phyloP scores from a whole-genome alignment of 2,888 invertebrate genomes.

The Pristionchus entomophagus region DNA sequence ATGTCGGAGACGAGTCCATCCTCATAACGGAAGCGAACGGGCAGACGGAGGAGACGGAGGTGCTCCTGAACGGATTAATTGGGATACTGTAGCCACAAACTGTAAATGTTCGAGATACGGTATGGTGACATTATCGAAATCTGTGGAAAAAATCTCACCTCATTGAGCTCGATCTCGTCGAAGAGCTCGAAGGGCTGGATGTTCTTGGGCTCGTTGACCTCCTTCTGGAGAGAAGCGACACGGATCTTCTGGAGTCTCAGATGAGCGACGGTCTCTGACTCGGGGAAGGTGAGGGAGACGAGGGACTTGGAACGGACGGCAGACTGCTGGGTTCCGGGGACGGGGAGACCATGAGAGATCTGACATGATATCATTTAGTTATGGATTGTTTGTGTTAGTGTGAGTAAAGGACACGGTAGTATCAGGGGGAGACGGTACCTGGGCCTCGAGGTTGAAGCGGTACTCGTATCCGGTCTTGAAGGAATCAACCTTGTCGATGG shows the following conservation, averaged over 20 bases:
- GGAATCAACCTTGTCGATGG: neutral
- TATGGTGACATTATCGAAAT: too few species aligned
- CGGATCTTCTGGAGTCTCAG: slow-evolving; percentile 41
- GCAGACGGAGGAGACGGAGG: slow-evolving; percentile 8
- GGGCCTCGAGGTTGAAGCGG: slow-evolving; percentile 31
- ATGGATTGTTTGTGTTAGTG: too few species aligned
- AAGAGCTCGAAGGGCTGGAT: slow-evolving; percentile 45
- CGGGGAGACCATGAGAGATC: slow-evolving; percentile 66
- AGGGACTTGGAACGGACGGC: slow-evolving; percentile 63
- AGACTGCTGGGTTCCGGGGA: slow-evolving; percentile 63
- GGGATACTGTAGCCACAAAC: neutral
- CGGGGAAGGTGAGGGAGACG: slow-evolving; percentile 53
- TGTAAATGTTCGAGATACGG: too few species aligned
- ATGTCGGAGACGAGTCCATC: slow-evolving; percentile 61
- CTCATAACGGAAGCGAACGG: slow-evolving; percentile 54
- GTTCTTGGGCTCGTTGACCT: slow-evolving; percentile 24
- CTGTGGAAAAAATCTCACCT: neutral
- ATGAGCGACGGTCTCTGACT: slow-evolving; percentile 41
- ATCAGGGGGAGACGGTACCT: neutral
- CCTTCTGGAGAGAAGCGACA: slow-evolving; percentile 22
- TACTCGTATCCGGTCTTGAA: slow-evolving; percentile 41
- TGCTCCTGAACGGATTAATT: neutral
- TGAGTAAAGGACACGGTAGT: neutral
- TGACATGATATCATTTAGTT: too few species aligned
- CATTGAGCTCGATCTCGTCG: slow-evolving; percentile 34